Evolutionary conservation across 2,888 invertebrate species (phyloP).

Genomic region (Theretra japonica): DNA sequence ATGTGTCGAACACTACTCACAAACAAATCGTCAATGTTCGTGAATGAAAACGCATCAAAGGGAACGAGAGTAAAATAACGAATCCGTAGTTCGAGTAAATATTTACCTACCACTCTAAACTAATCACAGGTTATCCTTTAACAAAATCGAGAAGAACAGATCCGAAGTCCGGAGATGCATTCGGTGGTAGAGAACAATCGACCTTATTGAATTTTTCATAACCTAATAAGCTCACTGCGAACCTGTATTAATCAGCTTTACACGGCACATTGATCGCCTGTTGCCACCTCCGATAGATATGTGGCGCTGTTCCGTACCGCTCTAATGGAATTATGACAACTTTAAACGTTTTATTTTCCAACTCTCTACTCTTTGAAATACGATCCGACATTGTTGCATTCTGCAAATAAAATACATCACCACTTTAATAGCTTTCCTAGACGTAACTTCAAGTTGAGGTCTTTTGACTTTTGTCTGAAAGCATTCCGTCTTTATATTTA

Average conservation of each 20-base stretch:
- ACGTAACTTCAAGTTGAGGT: background rate
- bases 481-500: background rate
- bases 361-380: background rate
- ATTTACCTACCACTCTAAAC: constrained; percentile 28
- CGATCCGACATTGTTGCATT: background rate
- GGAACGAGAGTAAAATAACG: constrained; percentile 6
- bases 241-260: constrained; percentile 2
- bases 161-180: background rate
- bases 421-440: background rate
- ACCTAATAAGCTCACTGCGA: constrained; percentile 9
- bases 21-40: constrained; percentile 7
- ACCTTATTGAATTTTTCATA: constrained; percentile 1
- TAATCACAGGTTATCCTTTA: constrained; percentile 8
- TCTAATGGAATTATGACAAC: background rate
- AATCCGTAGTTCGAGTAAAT: constrained; percentile 23
- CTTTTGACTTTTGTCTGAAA: constrained; percentile 1
- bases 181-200: background rate
- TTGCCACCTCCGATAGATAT: background rate
- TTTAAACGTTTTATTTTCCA: background rate
- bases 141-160: constrained; percentile 10
- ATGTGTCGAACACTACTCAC: background rate
- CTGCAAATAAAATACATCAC: background rate
- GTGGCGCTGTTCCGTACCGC: background rate
- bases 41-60: constrained; percentile 30
- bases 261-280: background rate